These are phyloP conservation scores for Eurypyga helias DNA, from an alignment of 2,113 vertebrate genomes.

Conservation along the genomic window DNA sequence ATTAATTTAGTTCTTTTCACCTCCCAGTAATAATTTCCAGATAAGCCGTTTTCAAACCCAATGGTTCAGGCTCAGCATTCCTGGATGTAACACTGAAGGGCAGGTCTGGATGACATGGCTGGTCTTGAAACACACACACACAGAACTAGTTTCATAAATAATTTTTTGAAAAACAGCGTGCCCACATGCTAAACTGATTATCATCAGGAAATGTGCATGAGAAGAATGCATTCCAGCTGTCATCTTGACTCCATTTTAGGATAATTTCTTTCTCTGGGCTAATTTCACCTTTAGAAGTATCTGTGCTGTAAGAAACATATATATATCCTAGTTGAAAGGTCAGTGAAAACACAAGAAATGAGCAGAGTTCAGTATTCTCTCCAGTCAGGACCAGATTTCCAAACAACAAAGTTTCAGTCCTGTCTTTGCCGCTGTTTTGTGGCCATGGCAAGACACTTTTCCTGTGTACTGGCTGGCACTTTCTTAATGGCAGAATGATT, in stretches of 20 bases:
- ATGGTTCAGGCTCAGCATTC: background rate
- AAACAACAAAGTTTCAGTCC: background rate
- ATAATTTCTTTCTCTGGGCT: slow-evolving; percentile 17
- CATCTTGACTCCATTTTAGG: background rate
- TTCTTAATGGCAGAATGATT: background rate
- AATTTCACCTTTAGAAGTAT: background rate
- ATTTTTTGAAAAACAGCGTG: background rate
- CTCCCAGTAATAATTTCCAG: slow-evolving; percentile 47
- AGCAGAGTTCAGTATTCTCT: background rate
- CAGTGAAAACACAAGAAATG: background rate
- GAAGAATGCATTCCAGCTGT: background rate
- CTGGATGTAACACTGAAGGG: background rate
- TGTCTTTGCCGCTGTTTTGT: background rate
- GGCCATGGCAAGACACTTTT: background rate
- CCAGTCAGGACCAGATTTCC: background rate
- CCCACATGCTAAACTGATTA: background rate
- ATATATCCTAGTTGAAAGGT: background rate
- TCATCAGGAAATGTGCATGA: background rate
- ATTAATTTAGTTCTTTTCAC: slow-evolving; percentile 30
- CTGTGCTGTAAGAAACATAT: background rate
- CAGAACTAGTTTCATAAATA: background rate
- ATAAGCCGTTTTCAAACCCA: background rate
- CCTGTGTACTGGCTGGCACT: background rate
- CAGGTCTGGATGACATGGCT: background rate
- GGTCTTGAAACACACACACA: background rate